A percentile compares a stretch with the other conserved stretches of the same genome.
Evolutionary conservation across 2,797 vertebrate genomes (phyloP).

Genomic region (Peromyscus nudipes): DNA sequence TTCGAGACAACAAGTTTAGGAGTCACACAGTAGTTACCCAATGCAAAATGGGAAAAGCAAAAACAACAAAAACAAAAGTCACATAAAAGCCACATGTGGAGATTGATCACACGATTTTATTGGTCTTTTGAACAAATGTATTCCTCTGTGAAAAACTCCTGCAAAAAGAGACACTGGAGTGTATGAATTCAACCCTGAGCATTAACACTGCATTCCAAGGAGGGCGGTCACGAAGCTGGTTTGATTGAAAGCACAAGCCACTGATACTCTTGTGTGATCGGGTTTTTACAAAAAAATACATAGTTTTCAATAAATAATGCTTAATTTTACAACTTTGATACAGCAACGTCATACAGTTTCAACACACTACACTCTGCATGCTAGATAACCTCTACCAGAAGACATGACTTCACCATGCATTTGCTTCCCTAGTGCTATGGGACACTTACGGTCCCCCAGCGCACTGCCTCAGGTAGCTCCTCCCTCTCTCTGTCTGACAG

Average conservation of each 20-base stretch:
- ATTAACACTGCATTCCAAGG: conserved; percentile 91
- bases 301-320: conserved; percentile 93
- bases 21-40: conserved; percentile 78
- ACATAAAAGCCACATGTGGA: conserved; percentile 87
- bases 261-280: conserved; percentile 91
- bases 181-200: conserved; percentile 92
- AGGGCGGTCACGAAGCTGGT: conserved; percentile 89
- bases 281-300: conserved; percentile 93
- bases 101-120: conserved; percentile 91
- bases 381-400: conserved; percentile 90
- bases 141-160: conserved; percentile 90
- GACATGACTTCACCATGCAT: conserved; percentile 90
- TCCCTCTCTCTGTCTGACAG: conserved; percentile 86
- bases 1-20: conserved; percentile 5
- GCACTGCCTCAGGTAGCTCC: conserved; percentile 87
- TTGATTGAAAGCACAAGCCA: conserved; percentile 89
- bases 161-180: conserved; percentile 90
- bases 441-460: conserved; percentile 88
- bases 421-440: conserved; percentile 89
- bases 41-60: conserved; percentile 76
- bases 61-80: conserved; percentile 74
- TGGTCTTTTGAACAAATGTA: conserved; percentile 90
- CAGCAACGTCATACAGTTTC: conserved; percentile 92
- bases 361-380: conserved; percentile 92
- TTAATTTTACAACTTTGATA: conserved; percentile 93